phyloP scores from a whole-genome alignment of 2,113 vertebrate species.

The Isichthys henryi region DNA sequence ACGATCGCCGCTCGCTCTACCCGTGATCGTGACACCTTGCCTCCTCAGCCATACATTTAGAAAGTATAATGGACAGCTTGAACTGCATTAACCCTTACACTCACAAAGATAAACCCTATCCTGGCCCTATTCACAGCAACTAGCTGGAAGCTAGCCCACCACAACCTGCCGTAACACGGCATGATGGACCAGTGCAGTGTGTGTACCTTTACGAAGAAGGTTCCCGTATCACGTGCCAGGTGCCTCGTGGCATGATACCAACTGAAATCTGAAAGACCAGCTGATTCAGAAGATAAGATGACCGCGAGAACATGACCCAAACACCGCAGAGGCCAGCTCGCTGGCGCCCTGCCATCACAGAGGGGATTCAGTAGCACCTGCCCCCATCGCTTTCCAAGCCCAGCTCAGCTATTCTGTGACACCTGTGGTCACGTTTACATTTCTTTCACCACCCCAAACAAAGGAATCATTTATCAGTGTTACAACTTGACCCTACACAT shows the following conservation, averaged over 20 bases:
- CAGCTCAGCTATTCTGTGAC: neutral
- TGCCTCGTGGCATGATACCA: neutral
- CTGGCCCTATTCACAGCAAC: neutral
- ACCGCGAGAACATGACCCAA: neutral
- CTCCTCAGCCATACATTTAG: neutral
- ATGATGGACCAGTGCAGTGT: neutral
- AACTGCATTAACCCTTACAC: neutral
- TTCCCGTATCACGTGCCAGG: neutral
- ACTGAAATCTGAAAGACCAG: neutral
- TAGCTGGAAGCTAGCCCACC: neutral
- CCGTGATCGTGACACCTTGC: no score
- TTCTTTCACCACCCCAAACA: neutral
- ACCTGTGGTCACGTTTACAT: neutral
- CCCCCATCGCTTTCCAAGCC: neutral
- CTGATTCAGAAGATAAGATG: neutral
- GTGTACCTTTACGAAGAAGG: neutral
- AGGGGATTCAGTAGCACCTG: neutral
- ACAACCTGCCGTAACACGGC: neutral
- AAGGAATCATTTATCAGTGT: neutral
- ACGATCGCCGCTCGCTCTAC: no score
- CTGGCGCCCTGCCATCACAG: neutral
- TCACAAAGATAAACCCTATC: neutral
- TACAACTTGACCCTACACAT: neutral
- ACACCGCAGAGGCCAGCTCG: neutral
- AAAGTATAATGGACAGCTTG: neutral